Percentiles rank a stretch among this genome's conserved stretches.
Evolutionary conservation across 2,888 invertebrate species (phyloP).

Genomic region (Xestia xanthographa): DNA sequence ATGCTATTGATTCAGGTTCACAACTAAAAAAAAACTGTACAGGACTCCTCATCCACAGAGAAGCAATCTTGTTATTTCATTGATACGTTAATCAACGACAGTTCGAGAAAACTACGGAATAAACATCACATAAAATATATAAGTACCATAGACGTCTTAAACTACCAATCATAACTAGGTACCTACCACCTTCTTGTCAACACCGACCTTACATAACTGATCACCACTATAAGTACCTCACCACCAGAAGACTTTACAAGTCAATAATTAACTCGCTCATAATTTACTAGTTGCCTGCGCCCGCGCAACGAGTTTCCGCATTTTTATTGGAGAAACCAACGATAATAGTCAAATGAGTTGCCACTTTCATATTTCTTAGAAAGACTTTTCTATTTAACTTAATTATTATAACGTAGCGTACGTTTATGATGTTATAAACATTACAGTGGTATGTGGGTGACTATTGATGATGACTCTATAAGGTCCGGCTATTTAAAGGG

Average conservation of each 20-base stretch:
- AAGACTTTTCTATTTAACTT: constrained; percentile 39
- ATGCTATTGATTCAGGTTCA: not conserved
- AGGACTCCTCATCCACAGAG: not conserved
- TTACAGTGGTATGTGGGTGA: not conserved
- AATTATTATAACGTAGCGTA: constrained; percentile 1
- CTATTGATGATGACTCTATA: not conserved
- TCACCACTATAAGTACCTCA: not conserved
- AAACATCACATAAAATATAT: not conserved
- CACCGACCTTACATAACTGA: constrained; percentile 35
- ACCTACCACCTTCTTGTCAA: not conserved
- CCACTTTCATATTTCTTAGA: constrained; percentile 59
- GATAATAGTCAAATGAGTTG: constrained; percentile 57
- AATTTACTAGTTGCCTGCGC: constrained; percentile 48
- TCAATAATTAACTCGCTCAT: constrained; percentile 54
- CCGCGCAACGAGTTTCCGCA: constrained; percentile 52
- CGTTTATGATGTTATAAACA: not conserved
- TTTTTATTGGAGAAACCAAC: constrained; percentile 63
- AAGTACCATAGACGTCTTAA: not conserved
- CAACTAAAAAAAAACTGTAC: not conserved
- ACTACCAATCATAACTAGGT: not conserved
- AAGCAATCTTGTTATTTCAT: not conserved
- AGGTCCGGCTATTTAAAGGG: too few species aligned
- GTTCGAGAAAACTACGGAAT: not conserved
- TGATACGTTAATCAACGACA: not conserved
- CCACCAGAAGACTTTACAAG: constrained; percentile 22